Evolutionary conservation across 2,888 invertebrate genomes (phyloP).

Genomic region (Nephrotoma flavescens): DNA sequence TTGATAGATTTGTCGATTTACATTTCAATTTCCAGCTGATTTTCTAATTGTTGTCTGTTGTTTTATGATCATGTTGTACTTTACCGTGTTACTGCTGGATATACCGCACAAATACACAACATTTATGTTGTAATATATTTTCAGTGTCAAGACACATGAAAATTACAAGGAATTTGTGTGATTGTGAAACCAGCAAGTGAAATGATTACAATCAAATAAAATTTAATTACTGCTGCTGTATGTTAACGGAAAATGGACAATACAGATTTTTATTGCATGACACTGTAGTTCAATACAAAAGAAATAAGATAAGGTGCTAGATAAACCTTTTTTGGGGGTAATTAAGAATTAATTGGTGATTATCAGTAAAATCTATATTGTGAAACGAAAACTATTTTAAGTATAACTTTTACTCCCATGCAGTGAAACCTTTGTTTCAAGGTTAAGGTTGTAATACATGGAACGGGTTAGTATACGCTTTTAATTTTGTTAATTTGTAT

Average conservation of each 20-base stretch:
- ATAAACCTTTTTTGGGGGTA: background rate
- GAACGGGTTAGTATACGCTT: no score
- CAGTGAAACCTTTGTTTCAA: background rate
- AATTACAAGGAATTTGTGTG: background rate
- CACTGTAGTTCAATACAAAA: background rate
- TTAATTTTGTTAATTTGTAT: no score
- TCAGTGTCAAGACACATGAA: background rate
- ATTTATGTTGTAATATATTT: background rate
- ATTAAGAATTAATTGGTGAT: background rate
- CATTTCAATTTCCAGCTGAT: background rate
- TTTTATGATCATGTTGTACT: background rate
- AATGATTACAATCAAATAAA: background rate
- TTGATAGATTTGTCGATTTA: background rate
- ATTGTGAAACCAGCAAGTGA: background rate
- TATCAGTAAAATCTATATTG: background rate
- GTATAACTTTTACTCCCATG: background rate
- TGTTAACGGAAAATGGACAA: background rate
- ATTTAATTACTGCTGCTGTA: background rate
- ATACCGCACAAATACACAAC: background rate
- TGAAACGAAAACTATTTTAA: background rate
- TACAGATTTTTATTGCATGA: background rate
- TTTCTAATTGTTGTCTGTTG: background rate
- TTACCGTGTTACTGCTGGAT: no score
- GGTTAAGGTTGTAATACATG: background rate
- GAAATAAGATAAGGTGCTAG: background rate